Evolutionary conservation across 1,140 invertebrate species (phyloP), one percentile per base, ranked within the genome.

Genomic region (Mactra quadrangularis): DNA sequence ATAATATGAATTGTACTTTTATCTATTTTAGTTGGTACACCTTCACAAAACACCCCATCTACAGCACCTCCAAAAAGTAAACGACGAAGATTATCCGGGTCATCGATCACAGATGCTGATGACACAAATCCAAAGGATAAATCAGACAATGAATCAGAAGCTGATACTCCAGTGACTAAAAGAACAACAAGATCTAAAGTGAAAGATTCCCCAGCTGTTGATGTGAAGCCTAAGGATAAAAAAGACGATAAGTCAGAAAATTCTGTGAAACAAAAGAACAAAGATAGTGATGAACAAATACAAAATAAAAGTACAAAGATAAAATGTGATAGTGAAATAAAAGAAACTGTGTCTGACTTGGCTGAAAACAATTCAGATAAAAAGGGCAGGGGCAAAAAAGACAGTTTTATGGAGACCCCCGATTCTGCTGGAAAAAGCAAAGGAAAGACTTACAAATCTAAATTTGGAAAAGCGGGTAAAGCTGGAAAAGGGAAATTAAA

Each of bases 161-260:
- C 41, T 45, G 59, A 64, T 47, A 33, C 50, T 29, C 25, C 77
- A 31, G 47, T 52, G 0, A 79, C 81, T n/a, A 45, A 22, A 33
- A 64, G 83, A 62, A 81, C 66, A 50, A 83, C 82, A 71, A 57
- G 78, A 35, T 86, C 81, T 29, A 87, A 82, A 55, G 72, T 41
- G 1, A 77, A 82, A 68, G 74, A 72, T 33, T 82, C 71, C 72
- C 72, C 78, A 9, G 27, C 38, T 7, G 29, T 57, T 0, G 53
- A 77, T 29, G 17, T n/a, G 27, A 53, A 59, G n/a, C 29, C 64
- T 29, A 55, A 72, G 47, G 60, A 53, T 13, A 70, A 68, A 41
- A 57, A 31, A 38, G 70, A 53, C 3, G 59, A 17, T 41, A 71
- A 45, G 0, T 29, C 41, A 50, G 45, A 82, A 33, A 27, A 50